A percentile compares a stretch with the other conserved stretches of the same genome.
Conservation (phyloP, 2,113 vertebrate genomes). For the Leptocoma aspasia region DNA sequence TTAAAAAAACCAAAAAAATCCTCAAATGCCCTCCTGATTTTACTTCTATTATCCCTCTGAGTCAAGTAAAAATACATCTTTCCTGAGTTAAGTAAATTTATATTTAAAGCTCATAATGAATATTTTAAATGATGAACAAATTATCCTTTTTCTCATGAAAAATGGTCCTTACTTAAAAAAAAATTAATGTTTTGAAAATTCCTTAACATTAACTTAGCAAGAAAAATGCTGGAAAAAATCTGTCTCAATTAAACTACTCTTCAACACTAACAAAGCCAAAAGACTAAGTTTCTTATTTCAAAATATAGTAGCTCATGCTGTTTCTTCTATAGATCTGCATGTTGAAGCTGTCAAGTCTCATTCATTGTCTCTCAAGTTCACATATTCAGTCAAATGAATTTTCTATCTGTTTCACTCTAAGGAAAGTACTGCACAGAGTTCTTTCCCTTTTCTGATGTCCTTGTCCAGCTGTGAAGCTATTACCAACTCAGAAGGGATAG, state of each 20-base stretch:
- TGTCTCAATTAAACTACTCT: not conserved
- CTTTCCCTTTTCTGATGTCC: not conserved
- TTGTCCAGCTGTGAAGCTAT: not conserved
- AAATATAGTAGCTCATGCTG: not conserved
- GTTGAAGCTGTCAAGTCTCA: not conserved
- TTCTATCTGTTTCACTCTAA: not conserved
- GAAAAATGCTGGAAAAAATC: not conserved
- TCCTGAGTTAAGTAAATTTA: not conserved
- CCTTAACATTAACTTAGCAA: not conserved
- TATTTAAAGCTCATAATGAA: not conserved
- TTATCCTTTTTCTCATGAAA: not conserved
- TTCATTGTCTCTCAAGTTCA: not conserved
- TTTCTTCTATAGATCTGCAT: not conserved
- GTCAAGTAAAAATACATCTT: not conserved
- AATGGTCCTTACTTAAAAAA: not conserved
- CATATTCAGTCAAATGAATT: not conserved
- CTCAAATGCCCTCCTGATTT: not conserved
- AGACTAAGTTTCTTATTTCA: not conserved
- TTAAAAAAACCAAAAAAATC: accelerated
- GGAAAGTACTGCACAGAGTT: not conserved
- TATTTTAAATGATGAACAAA: not conserved
- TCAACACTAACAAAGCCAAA: not conserved
- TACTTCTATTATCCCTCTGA: not conserved
- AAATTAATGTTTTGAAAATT: not conserved
- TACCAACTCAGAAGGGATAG: not conserved